Base-by-base conservation (phyloP, 2,113 vertebrate genomes). In the Cyrtonyx montezumae region DNA sequence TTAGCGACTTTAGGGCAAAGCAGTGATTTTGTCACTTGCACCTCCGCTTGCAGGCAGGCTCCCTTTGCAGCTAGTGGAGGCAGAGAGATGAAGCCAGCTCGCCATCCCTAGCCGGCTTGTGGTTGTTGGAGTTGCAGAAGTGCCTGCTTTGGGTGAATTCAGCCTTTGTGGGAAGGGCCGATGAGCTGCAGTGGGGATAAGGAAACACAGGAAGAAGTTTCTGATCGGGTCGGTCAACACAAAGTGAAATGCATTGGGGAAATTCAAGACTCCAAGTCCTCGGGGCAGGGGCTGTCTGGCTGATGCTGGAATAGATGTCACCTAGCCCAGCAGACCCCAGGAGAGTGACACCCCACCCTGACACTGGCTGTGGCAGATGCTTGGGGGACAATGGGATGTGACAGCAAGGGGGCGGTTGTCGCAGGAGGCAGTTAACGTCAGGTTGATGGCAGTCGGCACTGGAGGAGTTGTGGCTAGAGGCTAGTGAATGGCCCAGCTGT, bases 361-460 rank as follows among this genome's bases (percentile, higher is more conserved):
- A 40, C 40, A 40, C 40, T 13, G 40, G 40, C 40, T 40, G 40
- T 40, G 9, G 4, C 40, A 7, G 55, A 25, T 61, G 81, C 59
- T 22, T 59, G 37, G 15, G n/a, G 14, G 55, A n/a, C 28, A 11
- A 3, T 5, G 51, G 81, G 34, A 30, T 19, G 67, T 32, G 5
- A 23, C 14, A 53, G 28, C 51, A 12, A 1, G 1, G 69, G 45
- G 19, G 10, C 20, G 9, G 53, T 20, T 25, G 63, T 9, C 3
- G 0, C 15, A 3, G 55, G 36, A 30, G 51, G 22, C 19, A 1
- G 51, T 5, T n/a, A 43, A 48, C 1, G 28, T n/a, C 32, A 5
- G 43, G 37, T 21, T 46, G 62, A 4, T 5, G 58, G 63, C 3
- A 2, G 32, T 3, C 26, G 2, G 49, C 62, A 15, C 32, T 0